Evolutionary conservation across 2,113 vertebrate genomes (phyloP).

Genomic region (Sebastes fasciatus): DNA sequence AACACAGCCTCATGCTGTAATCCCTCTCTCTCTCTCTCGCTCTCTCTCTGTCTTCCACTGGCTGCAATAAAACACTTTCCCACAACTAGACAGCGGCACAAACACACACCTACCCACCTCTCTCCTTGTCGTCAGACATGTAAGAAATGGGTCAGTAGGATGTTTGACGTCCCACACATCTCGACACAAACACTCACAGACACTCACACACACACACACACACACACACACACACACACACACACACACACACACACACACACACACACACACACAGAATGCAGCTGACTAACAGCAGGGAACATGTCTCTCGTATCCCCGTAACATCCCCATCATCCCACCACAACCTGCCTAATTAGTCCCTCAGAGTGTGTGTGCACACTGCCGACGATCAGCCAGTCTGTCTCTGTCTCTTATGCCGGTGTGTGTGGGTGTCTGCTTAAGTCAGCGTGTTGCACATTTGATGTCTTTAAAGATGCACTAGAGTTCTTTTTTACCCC

Average conservation of each 20-base stretch:
- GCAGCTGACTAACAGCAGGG: constrained; percentile 56
- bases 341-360: constrained; percentile 73
- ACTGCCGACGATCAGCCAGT: constrained; percentile 44
- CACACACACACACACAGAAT: constrained; percentile 32
- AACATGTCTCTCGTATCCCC: constrained; percentile 49
- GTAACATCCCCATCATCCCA: constrained; percentile 60
- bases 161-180: constrained; percentile 60
- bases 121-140: constrained; percentile 37
- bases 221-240: constrained; percentile 19
- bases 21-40: not conserved
- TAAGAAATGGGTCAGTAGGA: constrained; percentile 71
- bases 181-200: not conserved
- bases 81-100: constrained; percentile 22
- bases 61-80: constrained; percentile 17
- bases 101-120: constrained; percentile 24
- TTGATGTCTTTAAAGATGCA: constrained; percentile 55
- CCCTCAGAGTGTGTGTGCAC: constrained; percentile 64
- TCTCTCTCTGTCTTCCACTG: not conserved
- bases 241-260: constrained; percentile 2
- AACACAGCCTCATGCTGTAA: constrained; percentile 2
- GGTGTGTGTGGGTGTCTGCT: constrained; percentile 50
- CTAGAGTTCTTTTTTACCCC: not conserved
- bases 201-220: constrained; percentile 12
- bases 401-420: constrained; percentile 43
- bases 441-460: constrained; percentile 59